Evolutionary conservation across 2,113 vertebrate species (phyloP), one percentile per base, ranked within the genome.

Genomic region (Pachypanchax playfairii): DNA sequence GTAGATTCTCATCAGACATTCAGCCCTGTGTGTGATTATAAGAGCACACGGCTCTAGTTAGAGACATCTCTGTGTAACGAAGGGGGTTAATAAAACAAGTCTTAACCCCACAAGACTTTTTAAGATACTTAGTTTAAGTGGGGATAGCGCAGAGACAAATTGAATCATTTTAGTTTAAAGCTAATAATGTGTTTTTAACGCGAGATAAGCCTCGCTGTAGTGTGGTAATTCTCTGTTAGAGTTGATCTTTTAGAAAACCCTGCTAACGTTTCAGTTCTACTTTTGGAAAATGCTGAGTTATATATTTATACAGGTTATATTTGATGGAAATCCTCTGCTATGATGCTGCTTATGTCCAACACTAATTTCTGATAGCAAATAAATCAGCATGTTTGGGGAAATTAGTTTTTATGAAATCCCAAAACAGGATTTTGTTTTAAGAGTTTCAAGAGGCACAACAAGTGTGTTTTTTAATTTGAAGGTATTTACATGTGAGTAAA

Each of bases 121-220:
- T 42, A 53, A 51, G 61, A 53, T 33, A 65, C 28, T 53, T 29
- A 36, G 51, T 26, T 31, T 53, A 65, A 1, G 28, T 36, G 17
- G 42, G 31, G 35, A 44, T 49, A 53, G 50, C 49, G 24, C 24
- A 26, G 41, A 25, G 33, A 24, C 21, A 38, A 17, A 7, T 18
- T 51, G 28, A 5, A 20, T n/a, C 48, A 21, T 33, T 48, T 48
- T 15, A 17, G 25, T 48, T n/a, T 20, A 50, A 18, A 20, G 18
- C 11, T 18, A 3, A 13, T 25, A 51, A 29, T 22, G 13, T 35
- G 11, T 21, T 36, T 14, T 53, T 36, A 53, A 53, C 9, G 20
- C 6, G 7, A 36, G 31, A 36, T 35, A 21, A 53, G 13, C 10
- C 12, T 33, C 4, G 11, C 15, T 24, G 18, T 15, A 13, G 12